phyloP scores from a whole-genome alignment of 1,140 invertebrate genomes.

The Luehdorfia chinensis region DNA sequence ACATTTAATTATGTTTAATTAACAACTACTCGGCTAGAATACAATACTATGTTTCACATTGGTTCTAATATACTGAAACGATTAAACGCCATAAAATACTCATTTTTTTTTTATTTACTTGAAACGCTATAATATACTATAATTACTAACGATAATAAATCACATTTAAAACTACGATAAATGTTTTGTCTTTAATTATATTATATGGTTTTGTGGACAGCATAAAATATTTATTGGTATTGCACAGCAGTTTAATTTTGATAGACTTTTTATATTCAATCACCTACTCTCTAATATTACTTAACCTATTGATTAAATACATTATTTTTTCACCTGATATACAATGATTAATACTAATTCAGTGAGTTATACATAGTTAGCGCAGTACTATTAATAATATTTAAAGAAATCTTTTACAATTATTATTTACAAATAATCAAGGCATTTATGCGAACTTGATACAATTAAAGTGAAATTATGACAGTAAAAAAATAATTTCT shows the following conservation, averaged over 20 bases:
- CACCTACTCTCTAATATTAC: slow-evolving; percentile 1
- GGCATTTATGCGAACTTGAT: too few species aligned
- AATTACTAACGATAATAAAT: too few species aligned
- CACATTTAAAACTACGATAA: background rate
- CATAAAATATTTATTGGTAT: slow-evolving; percentile 44
- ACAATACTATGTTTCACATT: too few species aligned
- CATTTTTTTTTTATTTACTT: too few species aligned
- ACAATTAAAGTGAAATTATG: too few species aligned
- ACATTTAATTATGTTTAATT: background rate
- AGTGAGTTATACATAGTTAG: background rate
- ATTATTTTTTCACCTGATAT: background rate
- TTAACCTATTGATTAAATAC: background rate
- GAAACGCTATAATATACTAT: too few species aligned
- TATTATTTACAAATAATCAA: slow-evolving; percentile 7
- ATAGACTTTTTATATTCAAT: slow-evolving; percentile 1
- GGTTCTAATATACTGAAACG: too few species aligned
- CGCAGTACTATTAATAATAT: background rate
- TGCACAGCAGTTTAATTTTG: slow-evolving; percentile 49
- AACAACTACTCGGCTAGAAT: too few species aligned
- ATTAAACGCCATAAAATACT: too few species aligned
- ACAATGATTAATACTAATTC: background rate
- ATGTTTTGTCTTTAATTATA: background rate
- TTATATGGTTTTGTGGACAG: slow-evolving; percentile 2
- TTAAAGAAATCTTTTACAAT: background rate
- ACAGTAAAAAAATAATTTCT: too few species aligned